Evolutionary conservation across 2,113 vertebrate genomes (phyloP), one percentile per base, ranked within the genome.

Genomic region (Variabilichromis moorii): DNA sequence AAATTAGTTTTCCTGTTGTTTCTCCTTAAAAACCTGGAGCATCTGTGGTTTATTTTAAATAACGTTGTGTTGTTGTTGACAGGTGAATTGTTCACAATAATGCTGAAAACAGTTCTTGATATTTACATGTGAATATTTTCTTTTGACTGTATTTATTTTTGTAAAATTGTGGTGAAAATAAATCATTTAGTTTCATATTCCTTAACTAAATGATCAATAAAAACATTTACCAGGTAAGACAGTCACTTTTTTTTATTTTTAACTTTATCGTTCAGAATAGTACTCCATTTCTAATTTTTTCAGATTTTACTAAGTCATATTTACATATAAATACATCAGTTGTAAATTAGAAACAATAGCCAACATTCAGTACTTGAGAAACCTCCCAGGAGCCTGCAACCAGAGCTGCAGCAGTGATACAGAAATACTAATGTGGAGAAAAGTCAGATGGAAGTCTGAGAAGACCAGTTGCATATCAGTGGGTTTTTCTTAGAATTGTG

Each of bases 91-190:
- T 28, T 7, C 13, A 7, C 68, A 73, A 9, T 73, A 24, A 73
- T 24, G 0, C 0, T 71, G 0, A 24, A 71, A 42, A 40, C 12
- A 40, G 2, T 71, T 71, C 12, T 71, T 42, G n/a, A 42, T 42
- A 21, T 24, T 42, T 40, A 16, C 35, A 47, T 45, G 40, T 1
- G 0, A 45, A 10, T 45, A 73, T 45, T 45, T 73, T 9, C 8
- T 73, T 45, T 26, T 45, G 24, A 26, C 9, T 45, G 13, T 45
- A 45, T 73, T 73, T 17, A 24, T 71, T 68, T 2, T 24, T 42
- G 33, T 21, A 4, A 66, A 71, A 73, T 26, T 45, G 14, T 16
- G 21, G 21, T 2, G 2, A 50, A 47, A 19, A 10, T 26, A 45
- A 47, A 28, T 76, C 1, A 8, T 17, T 17, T 19, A 7, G 4